phyloP scores from a whole-genome alignment of 2,113 vertebrate species.

The Lethenteron reissneri region DNA sequence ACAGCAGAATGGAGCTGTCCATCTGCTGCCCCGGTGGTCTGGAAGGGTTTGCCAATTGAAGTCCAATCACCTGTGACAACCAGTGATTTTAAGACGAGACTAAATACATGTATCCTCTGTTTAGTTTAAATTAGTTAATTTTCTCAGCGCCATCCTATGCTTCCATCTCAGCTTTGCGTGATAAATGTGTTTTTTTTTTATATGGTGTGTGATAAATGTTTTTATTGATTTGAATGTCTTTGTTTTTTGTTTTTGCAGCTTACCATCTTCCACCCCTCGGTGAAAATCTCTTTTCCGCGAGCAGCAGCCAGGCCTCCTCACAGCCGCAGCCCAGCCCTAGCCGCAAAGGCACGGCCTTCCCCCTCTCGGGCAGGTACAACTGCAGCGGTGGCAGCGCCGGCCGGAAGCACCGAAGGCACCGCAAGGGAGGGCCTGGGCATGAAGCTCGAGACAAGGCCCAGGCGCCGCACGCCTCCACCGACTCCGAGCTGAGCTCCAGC shows the following conservation, averaged over 20 bases:
- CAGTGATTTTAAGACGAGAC: background rate
- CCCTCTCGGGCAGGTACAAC: background rate
- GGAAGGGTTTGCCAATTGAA: background rate
- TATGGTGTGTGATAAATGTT: background rate
- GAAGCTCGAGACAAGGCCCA: background rate
- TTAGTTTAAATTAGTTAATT: background rate
- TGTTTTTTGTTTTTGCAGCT: background rate
- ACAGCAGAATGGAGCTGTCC: too few relatives aligned
- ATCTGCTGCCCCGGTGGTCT: background rate
- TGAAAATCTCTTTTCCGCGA: background rate
- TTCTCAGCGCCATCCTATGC: background rate
- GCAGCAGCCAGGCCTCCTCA: background rate
- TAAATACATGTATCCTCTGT: background rate
- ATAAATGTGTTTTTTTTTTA: background rate
- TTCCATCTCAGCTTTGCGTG: background rate
- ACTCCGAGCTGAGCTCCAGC: background rate
- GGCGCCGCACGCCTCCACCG: background rate
- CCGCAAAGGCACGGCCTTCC: background rate
- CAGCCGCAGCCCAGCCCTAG: background rate
- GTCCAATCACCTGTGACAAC: background rate
- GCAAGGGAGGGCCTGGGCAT: conserved; percentile 2
- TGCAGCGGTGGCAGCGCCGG: background rate
- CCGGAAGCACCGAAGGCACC: conserved; percentile 2
- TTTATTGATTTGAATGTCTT: background rate
- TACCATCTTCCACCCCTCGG: background rate